Evolutionary conservation across 2,888 invertebrate species (phyloP), one percentile per base, ranked within the genome.

Genomic region (Panzeria rudis): DNA sequence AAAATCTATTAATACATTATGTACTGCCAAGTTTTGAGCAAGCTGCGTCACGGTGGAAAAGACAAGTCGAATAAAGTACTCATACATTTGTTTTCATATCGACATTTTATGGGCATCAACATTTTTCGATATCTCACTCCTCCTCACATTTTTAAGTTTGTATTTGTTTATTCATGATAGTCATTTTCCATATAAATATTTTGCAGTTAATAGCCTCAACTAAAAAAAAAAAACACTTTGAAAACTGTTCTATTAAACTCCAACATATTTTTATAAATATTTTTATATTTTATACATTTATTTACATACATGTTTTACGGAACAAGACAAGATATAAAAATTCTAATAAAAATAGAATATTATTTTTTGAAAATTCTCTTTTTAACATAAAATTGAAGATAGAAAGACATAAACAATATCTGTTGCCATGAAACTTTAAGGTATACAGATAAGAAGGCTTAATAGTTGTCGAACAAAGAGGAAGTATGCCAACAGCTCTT

Each of bases 261-360:
- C 1, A 47, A 47, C 17, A 17, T 47, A 17, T 47, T n/a, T 47
- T 17, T 17, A 47, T 47, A 47, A 41, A 41, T 7, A 11, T 41
- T 41, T 15, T 2, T 13, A 41, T 41, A n/a, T 47, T 47, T 47
- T n/a, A 47, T 13, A 17, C 47, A 47, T 47, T 47, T 17, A n/a
- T n/a, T n/a, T n/a, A n/a, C n/a, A n/a, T n/a, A 3, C 1, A 3
- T 47, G 8, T 41, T 32, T n/a, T 23, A 15, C 38, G 69, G 0
- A 13, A 20, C 29, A 56, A 17, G 56, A 41, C 23, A 56, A 29
- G 54, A 29, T 8, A 54, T 41, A 71, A 41, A 71, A 71, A 29
- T 17, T 41, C 11, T 7, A 23, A 44, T 56, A 52, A 52, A 69
- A 69, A 38, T 69, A 25, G 11, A 69, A 54, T 50, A 68, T 50